phyloP scores from a whole-genome alignment of 1,140 invertebrate genomes.

The Eubasilissa regina region DNA sequence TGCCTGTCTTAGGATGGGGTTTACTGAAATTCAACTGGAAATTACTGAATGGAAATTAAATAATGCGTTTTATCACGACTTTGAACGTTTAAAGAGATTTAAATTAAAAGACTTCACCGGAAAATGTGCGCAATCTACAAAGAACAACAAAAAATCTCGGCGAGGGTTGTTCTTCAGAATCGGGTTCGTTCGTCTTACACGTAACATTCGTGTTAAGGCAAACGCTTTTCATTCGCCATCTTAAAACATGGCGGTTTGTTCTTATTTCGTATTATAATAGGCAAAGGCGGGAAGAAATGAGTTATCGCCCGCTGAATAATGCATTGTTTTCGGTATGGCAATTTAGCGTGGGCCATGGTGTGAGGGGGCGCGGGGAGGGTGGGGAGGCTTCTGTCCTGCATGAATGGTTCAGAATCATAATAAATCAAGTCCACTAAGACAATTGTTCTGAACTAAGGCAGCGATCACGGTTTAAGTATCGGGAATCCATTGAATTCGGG shows the following conservation, averaged over 20 bases:
- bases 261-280: conserved; percentile 51
- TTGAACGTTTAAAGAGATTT: no score
- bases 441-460: background rate
- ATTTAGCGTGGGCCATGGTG: conserved; percentile 49
- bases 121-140: no score
- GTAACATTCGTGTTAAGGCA: conserved; percentile 25
- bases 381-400: background rate
- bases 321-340: conserved; percentile 54
- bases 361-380: background rate
- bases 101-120: no score
- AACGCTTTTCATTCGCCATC: conserved; percentile 28
- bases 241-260: conserved; percentile 40
- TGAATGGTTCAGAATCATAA: background rate
- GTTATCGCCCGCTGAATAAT: conserved; percentile 59
- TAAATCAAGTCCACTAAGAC: background rate
- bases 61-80: no score
- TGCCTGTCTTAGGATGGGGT: background rate
- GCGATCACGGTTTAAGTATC: no score
- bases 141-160: no score
- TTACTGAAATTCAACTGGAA: background rate
- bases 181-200: background rate
- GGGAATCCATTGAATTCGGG: no score
- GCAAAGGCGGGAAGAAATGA: conserved; percentile 52
- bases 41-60: background rate
- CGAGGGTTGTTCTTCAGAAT: no score